Evolutionary conservation across 2,797 vertebrate genomes (phyloP), one percentile per base, ranked within the genome.

Genomic region (Acrossocheilus wenchowensis): DNA sequence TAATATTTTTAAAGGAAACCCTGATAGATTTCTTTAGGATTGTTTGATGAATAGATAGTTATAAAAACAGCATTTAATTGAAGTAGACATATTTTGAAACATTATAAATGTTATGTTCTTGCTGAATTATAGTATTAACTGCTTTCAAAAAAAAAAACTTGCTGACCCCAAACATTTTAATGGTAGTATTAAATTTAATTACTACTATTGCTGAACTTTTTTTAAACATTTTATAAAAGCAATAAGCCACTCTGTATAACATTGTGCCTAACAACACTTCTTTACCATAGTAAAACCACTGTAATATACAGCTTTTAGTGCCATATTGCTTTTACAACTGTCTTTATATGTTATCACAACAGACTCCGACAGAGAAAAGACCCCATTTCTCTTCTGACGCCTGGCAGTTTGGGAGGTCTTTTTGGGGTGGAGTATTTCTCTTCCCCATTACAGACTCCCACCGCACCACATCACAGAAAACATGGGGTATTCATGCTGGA

Each of bases 381-480:
- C 17, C 69, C 39, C 2, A 2, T 62, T 60, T 34, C 57, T 36
- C 17, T 48, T 57, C n/a, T 48, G 26, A 74, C 30, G 26, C 43
- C 71, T 75, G 57, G 19, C 30, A 64, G 30, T 64, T 52, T 84
- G 82, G 72, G 82, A 74, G 82, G 69, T 83, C 69, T 57, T 30
- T 57, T 6, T 21, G 36, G 21, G 43, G 64, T 17, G 36, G 26
- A 62, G 54, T 26, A n/a, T 9, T 68, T 30, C 12, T 77, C 60
- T 26, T 69, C 19, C 39, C 52, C 19, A 39, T 34, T 54, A 9
- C 57, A 79, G 19, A n/a, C 81, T 73, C 15, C 30, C 30, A 68
- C 30, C 6, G n/a, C 66, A 83, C 82, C 82, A 87, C 87, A 85
- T 87, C 82, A 85, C 71, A 81, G 71, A 68, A 4, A 69, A 23